phyloP scores from a whole-genome alignment of 2,113 vertebrate species.

The Scytalopus superciliaris region DNA sequence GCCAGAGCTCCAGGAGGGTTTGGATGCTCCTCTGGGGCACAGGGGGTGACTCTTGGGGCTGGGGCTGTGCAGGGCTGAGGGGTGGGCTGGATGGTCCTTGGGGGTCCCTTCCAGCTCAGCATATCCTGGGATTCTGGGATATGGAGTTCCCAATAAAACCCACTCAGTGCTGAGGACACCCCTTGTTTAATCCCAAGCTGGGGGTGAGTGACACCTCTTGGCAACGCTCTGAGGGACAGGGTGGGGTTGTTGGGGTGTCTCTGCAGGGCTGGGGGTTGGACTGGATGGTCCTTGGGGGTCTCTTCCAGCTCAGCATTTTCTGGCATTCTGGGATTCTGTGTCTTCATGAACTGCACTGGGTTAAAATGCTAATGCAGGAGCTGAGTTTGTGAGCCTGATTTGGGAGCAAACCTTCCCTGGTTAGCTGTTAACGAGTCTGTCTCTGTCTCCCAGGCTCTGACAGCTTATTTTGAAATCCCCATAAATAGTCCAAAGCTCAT shows the following conservation, averaged over 20 bases:
- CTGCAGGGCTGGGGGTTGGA: background rate
- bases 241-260: background rate
- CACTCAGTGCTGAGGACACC: no score
- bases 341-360: background rate
- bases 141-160: no score
- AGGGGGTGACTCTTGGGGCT: no score
- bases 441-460: background rate
- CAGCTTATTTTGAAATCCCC: background rate
- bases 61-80: no score
- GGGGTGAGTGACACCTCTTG: no score
- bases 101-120: no score
- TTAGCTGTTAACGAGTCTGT: background rate
- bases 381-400: background rate
- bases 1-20: no score
- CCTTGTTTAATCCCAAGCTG: no score
- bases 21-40: no score
- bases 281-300: background rate
- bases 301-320: background rate
- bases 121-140: no score
- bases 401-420: background rate
- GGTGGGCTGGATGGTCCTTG: no score
- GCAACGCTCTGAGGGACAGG: background rate
- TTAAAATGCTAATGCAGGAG: accelerated
- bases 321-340: background rate
- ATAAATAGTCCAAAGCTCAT: background rate